Conservation (phyloP, 2,797 vertebrate species). For the Esox lucius region DNA sequence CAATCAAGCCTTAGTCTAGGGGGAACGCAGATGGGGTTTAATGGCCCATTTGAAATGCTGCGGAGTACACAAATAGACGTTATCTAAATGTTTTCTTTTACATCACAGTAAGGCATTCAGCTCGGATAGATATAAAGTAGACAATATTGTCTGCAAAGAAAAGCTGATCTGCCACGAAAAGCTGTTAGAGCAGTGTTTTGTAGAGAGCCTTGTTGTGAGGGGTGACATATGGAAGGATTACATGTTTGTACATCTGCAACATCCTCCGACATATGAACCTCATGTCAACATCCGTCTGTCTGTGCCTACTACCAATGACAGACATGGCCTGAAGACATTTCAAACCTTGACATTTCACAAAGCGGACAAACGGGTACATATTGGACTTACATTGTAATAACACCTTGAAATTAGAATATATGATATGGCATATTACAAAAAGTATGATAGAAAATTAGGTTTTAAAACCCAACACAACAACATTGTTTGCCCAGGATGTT, state of each 20-base stretch:
- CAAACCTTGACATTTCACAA: constrained; percentile 56
- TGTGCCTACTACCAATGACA: constrained; percentile 46
- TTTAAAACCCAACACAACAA: constrained; percentile 39
- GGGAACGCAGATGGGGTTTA: constrained; percentile 1
- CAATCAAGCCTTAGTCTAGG: constrained; percentile 25
- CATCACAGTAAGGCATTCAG: constrained; percentile 62
- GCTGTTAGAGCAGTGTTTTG: constrained; percentile 40
- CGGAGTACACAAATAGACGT: constrained; percentile 20
- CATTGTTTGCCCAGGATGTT: not conserved
- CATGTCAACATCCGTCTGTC: constrained; percentile 31
- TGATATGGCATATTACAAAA: constrained; percentile 66
- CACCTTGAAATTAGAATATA: constrained; percentile 59
- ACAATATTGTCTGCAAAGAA: constrained; percentile 46
- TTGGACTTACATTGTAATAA: constrained; percentile 40
- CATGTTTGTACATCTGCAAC: constrained; percentile 37
- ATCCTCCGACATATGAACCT: constrained; percentile 45
- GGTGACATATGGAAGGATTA: constrained; percentile 39
- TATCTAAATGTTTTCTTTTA: constrained; percentile 35
- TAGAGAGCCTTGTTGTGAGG: constrained; percentile 45
- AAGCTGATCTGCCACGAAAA: constrained; percentile 41
- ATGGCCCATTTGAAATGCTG: constrained; percentile 3
- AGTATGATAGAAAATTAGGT: constrained; percentile 53
- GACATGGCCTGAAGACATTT: constrained; percentile 31
- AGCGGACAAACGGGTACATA: constrained; percentile 43
- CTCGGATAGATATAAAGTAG: constrained; percentile 47